phyloP scores from a whole-genome alignment of 2,888 invertebrate species.

The Zygaena filipendulae region DNA sequence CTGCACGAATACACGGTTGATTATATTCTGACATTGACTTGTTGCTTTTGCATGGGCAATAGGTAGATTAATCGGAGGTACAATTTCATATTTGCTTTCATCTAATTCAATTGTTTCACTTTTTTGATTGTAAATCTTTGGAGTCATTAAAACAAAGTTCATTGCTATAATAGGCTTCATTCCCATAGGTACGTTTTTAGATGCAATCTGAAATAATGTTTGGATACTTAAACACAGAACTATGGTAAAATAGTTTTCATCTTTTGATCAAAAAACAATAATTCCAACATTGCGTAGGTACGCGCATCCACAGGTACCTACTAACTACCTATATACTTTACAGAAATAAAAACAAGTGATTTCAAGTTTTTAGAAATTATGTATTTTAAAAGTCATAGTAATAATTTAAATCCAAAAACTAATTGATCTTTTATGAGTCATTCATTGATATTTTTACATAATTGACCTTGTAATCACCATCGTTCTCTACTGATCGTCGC shows the following conservation, averaged over 20 bases:
- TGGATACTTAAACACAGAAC: neutral
- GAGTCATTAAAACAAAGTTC: constrained; percentile 43
- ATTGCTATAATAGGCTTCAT: constrained; percentile 45
- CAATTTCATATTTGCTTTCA: constrained; percentile 12
- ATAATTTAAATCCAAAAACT: too few relatives aligned
- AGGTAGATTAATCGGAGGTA: constrained; percentile 27
- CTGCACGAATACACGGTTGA: constrained; percentile 50
- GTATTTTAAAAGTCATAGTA: too few relatives aligned
- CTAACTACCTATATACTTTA: neutral
- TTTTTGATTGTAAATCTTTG: constrained; percentile 36
- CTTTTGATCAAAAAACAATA: too few relatives aligned
- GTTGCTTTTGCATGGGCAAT: constrained; percentile 49
- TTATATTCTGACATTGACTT: constrained; percentile 49
- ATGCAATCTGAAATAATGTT: constrained; percentile 35
- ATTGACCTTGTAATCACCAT: too few relatives aligned
- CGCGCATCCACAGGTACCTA: too few relatives aligned
- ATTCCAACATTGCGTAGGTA: too few relatives aligned
- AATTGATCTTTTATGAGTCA: too few relatives aligned
- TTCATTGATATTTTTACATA: too few relatives aligned
- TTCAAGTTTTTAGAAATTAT: too few relatives aligned
- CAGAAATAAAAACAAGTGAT: too few relatives aligned
- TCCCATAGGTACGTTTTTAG: constrained; percentile 31
- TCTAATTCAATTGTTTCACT: constrained; percentile 16
- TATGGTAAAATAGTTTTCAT: too few relatives aligned
- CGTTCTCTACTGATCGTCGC: too few relatives aligned